Evolutionary conservation across 2,113 vertebrate species (phyloP), one percentile per base, ranked within the genome.

Genomic region (Delphinapterus leucas): DNA sequence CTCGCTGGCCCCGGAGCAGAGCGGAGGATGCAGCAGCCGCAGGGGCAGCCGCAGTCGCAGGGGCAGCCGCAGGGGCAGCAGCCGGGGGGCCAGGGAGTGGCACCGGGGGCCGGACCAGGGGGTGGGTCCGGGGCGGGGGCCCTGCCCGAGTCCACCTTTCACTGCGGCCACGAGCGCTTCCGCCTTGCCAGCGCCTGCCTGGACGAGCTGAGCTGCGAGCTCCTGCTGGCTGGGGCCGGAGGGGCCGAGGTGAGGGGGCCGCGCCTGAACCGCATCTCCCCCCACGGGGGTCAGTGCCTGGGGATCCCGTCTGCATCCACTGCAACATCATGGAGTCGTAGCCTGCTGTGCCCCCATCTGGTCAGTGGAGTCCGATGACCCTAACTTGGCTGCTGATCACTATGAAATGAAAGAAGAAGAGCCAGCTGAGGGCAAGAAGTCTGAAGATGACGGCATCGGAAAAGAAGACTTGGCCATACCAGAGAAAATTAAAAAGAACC

Each of bases 291-390:
- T 97, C 99, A 98, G 49, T 98, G 99, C 97, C 98, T 5, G 98
- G 99, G 68, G 99, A 99, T 93, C 99, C 99, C 77, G 98, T 99
- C 82, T 99, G 99, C 86, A 99, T 99, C 97, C 99, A 99, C 98
- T 99, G 99, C 98, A 99, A 99, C 97, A 99, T 99, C 97, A 99
- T 99, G 99, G 99, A 99, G 97, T 99, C 99, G 0, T 99, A 99
- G 82, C 99, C 99, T 82, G 99, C 99, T 33, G 99, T 99, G 77
- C 99, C 99, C 99, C 99, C 0, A 99, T 99, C 94, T 99, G 99
- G 99, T 99, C 99, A 8, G 99, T 99, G 98, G 99, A 99, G 98
- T 99, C 99, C 1, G 99, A 99, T 26, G 99, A 99, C 97, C 99
- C 99, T 0, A 99, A 99, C 98, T 98, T 99, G 99, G 98, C 99